Percentiles rank a stretch among this genome's conserved stretches.
Conservation (phyloP, 2,888 invertebrate species). For the Hirtodrosophila confusa region DNA sequence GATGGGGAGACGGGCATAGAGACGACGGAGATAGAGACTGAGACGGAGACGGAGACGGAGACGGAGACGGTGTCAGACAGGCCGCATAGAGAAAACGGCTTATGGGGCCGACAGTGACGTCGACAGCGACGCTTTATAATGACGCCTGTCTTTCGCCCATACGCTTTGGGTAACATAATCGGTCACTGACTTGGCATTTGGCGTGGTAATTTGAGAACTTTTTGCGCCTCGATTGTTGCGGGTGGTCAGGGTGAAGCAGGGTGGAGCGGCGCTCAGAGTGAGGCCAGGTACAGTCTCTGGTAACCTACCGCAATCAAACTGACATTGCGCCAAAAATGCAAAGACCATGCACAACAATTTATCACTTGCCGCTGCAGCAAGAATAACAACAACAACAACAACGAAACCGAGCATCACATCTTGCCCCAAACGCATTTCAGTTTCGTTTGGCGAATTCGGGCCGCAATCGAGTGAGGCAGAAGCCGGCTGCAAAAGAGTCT, state of each 20-base stretch:
- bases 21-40: constrained; percentile 1
- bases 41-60: neutral
- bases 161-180: constrained; percentile 80
- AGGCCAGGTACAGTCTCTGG: constrained; percentile 50
- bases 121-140: constrained; percentile 64
- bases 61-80: constrained; percentile 24
- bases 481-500: constrained; percentile 72
- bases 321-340: constrained; percentile 53
- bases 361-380: constrained; percentile 51
- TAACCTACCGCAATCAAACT: constrained; percentile 70
- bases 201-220: constrained; percentile 76
- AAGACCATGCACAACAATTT: constrained; percentile 61
- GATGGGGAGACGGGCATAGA: constrained; percentile 12
- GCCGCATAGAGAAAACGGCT: constrained; percentile 36
- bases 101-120: constrained; percentile 51
- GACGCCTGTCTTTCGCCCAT: constrained; percentile 68
- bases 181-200: constrained; percentile 80
- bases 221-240: constrained; percentile 70
- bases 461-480: constrained; percentile 28
- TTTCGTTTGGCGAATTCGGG: constrained; percentile 74
- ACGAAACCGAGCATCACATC: constrained; percentile 11
- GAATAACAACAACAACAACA: constrained; percentile 21
- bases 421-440: constrained; percentile 60
- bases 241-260: constrained; percentile 65
- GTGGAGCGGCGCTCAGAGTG: neutral